A percentile compares a stretch with the other conserved stretches of the same genome.
Evolutionary conservation across 2,797 vertebrate species (phyloP).

Genomic region (Carapus acus): DNA sequence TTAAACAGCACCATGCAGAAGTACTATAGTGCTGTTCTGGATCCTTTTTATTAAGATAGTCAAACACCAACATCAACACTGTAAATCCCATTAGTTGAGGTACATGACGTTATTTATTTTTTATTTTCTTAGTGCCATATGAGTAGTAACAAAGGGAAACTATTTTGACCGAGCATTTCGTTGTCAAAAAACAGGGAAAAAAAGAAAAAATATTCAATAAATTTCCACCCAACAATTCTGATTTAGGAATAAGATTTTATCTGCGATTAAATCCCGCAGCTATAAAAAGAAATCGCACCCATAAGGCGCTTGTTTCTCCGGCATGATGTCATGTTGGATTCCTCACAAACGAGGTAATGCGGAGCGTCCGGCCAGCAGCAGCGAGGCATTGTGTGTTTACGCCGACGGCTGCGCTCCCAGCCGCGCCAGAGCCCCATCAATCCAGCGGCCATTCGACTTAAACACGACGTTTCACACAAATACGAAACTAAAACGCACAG

Average conservation of each 20-base stretch:
- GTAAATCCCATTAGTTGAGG: too few species aligned
- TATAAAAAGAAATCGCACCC: conserved; percentile 8
- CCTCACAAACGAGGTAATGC: conserved; percentile 34
- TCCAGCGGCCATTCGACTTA: background rate
- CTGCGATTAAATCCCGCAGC: conserved; percentile 46
- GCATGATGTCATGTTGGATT: conserved; percentile 59
- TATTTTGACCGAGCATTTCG: too few species aligned
- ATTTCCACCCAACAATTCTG: conserved; percentile 38
- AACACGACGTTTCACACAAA: background rate
- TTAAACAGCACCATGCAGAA: conserved; percentile 12
- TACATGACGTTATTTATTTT: background rate
- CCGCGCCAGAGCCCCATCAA: background rate
- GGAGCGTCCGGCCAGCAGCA: conserved; percentile 26
- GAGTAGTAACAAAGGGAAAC: background rate
- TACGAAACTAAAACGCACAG: rapidly evolving
- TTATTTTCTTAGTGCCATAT: background rate
- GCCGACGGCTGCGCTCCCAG: conserved; percentile 1
- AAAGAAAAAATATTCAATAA: conserved; percentile 44
- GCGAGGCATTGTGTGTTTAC: conserved; percentile 7
- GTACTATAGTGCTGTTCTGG: conserved; percentile 10
- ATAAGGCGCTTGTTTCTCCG: conserved; percentile 29
- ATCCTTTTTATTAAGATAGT: too few species aligned
- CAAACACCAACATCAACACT: too few species aligned
- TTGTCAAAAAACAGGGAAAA: too few species aligned
- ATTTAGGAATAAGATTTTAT: conserved; percentile 65